Percentiles rank a stretch among this genome's conserved stretches.
Evolutionary conservation across 2,888 invertebrate genomes (phyloP).

Genomic region (Diploptera punctata): DNA sequence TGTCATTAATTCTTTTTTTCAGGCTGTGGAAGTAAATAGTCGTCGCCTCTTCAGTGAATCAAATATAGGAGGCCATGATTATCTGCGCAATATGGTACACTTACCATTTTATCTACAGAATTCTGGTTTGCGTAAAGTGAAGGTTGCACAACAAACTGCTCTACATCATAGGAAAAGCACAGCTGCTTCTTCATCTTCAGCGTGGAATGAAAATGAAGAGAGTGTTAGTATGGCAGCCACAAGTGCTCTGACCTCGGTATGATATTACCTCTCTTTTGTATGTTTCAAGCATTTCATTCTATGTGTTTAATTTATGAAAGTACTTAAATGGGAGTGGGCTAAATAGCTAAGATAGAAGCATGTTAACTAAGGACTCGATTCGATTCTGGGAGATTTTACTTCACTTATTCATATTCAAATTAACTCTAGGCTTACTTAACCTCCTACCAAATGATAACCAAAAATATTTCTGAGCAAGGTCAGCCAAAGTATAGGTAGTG

Average conservation of each 20-base stretch:
- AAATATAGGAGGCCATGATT: conserved; percentile 94
- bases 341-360: too few relatives aligned
- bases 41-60: conserved; percentile 87
- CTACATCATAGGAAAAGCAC: conserved; percentile 58
- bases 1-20: conserved; percentile 1
- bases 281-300: too few relatives aligned
- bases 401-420: too few relatives aligned
- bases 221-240: conserved; percentile 54
- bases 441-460: too few relatives aligned
- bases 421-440: too few relatives aligned
- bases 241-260: conserved; percentile 60
- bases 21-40: conserved; percentile 91
- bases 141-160: conserved; percentile 84
- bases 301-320: too few relatives aligned
- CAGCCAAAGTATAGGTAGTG: too few relatives aligned
- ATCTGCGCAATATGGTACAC: conserved; percentile 94
- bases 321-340: too few relatives aligned
- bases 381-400: too few relatives aligned
- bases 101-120: conserved; percentile 98
- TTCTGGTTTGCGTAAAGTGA: conserved; percentile 89
- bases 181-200: conserved; percentile 42
- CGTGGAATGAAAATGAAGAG: conserved; percentile 64
- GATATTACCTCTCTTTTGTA: too few relatives aligned
- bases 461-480: too few relatives aligned
- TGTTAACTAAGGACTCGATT: too few relatives aligned